Conservation (phyloP, 2,888 invertebrate species). For the Halictus quadricinctus region DNA sequence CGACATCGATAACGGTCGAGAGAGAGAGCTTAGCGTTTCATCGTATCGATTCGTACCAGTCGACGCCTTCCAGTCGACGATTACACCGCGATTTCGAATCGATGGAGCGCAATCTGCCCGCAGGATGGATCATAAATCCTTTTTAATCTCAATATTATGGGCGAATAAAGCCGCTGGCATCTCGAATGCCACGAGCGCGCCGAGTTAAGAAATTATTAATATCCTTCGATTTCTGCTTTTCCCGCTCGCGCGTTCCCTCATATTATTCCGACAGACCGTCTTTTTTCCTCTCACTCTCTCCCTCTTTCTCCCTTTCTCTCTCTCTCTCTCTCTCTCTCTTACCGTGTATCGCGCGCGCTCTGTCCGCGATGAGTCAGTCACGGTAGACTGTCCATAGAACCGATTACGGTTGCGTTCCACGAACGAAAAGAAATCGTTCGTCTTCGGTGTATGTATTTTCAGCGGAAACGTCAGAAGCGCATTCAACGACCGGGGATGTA, state of each 20-base stretch:
- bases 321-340: not conserved
- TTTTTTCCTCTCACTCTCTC: not conserved
- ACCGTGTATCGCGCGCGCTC: not conserved
- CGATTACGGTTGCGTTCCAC: constrained; percentile 15
- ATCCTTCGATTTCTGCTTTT: constrained; percentile 46
- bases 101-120: constrained; percentile 29
- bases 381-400: constrained; percentile 27
- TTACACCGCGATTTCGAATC: constrained; percentile 46
- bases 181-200: constrained; percentile 30
- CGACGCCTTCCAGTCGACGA: constrained; percentile 35
- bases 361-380: constrained; percentile 16
- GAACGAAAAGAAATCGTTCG: constrained; percentile 16
- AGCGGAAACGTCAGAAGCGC: not conserved
- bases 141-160: constrained; percentile 56
- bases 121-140: constrained; percentile 46
- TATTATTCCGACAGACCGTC: constrained; percentile 2
- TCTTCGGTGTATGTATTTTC: not conserved
- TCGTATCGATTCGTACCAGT: constrained; percentile 18
- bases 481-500: not conserved
- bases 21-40: constrained; percentile 19
- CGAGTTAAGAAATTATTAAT: constrained; percentile 55
- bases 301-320: not conserved
- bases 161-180: constrained; percentile 35
- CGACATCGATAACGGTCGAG: not conserved
- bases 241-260: constrained; percentile 5